Conservation (phyloP, 2,888 invertebrate genomes). For the Ennomos fuscantarius region DNA sequence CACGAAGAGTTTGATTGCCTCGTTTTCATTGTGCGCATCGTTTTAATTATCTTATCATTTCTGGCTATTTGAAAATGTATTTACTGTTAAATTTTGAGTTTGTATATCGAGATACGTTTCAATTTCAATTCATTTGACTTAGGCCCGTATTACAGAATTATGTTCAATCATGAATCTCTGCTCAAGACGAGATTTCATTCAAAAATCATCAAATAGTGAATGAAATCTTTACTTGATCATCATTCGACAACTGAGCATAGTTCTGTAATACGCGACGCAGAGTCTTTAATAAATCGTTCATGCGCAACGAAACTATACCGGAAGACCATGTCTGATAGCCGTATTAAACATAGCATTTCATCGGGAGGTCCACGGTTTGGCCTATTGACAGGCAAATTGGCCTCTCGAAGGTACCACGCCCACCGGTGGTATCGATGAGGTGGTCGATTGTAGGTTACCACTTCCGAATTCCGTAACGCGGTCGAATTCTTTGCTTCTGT, state of each 20-base stretch:
- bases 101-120: background rate
- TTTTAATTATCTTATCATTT: conserved; percentile 32
- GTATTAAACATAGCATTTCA: conserved; percentile 17
- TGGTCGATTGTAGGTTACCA: conserved; percentile 29
- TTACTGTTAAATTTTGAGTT: conserved; percentile 3
- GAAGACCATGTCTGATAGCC: conserved; percentile 1
- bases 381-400: conserved; percentile 31
- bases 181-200: no score
- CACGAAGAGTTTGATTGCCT: conserved; percentile 31
- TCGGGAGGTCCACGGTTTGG: conserved; percentile 17
- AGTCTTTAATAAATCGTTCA: conserved; percentile 24
- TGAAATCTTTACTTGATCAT: no score
- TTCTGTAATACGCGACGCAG: no score
- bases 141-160: no score
- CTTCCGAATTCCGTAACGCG: conserved; percentile 32
- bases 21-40: conserved; percentile 30
- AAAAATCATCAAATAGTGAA: no score
- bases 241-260: no score
- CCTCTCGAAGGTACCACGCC: conserved; percentile 27
- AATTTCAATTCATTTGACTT: no score
- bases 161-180: no score
- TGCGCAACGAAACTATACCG: conserved; percentile 5
- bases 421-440: conserved; percentile 30
- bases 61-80: conserved; percentile 3
- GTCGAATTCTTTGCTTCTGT: conserved; percentile 20